Base-by-base conservation (phyloP, 2,797 vertebrate species). In the Vespertilio murinus region DNA sequence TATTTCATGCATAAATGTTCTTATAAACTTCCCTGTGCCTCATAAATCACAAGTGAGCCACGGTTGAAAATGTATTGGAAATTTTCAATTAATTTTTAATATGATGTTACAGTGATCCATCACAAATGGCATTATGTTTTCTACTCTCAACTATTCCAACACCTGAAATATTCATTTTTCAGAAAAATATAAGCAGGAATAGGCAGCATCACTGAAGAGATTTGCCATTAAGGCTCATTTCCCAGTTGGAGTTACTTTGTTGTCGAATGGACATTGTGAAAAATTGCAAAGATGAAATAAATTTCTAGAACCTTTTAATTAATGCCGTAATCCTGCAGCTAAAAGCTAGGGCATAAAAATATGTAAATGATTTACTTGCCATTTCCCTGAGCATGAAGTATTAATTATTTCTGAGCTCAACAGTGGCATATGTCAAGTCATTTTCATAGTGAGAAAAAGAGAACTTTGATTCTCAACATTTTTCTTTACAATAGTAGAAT, bases 1-100 rank as follows among this genome's bases (percentile, higher is more conserved):
- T 88, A 94, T 75, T 73, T 93, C n/a, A 90, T 65, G 4, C 1
- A 20, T 77, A 45, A 45, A 40, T 86, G 35, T 90, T 87, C 38
- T 81, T 90, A 38, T 49, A 85, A 79, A 79, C 3, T 35, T 88
- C 35, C 88, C 8, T 33, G 13, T 88, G 47, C 40, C 35, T 85
- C 56, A 45, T 59, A 92, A 93, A 82, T 40, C 17, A 40, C 18
- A 88, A 80, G 10, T 77, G 13, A 93, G 20, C 35, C 52, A 47
- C 12, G 49, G 28, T 42, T 82, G 56, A 90, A 92, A 84, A 73
- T 64, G n/a, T 65, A 85, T 54, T 45, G 6, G 14, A 73, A 90
- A 84, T 2, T 35, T 82, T 88, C 35, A 95, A 69, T 84, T 77
- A 94, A 89, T 69, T 81, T 84, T 87, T 81, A 40, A 78, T 67